Percentiles rank a stretch among this genome's conserved stretches.
phyloP scores from a whole-genome alignment of 2,888 invertebrate species.

The Agrochola lychnidis region DNA sequence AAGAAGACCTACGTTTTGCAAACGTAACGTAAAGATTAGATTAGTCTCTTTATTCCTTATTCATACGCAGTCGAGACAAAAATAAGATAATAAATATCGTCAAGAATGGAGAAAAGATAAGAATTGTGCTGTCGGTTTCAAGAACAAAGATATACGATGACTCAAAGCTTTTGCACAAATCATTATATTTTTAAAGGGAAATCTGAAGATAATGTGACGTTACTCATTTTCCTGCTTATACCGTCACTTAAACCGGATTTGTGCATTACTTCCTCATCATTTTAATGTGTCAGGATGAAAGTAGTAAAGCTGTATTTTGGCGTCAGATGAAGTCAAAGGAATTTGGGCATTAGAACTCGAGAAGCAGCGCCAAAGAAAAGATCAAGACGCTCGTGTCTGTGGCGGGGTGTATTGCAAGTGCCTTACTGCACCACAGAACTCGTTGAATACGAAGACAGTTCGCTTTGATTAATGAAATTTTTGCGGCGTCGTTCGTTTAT shows the following conservation, averaged over 20 bases:
- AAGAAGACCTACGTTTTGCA: neutral
- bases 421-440: neutral
- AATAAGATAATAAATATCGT: slow-evolving; percentile 32
- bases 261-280: neutral
- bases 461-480: neutral
- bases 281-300: slow-evolving; percentile 1
- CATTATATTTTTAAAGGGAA: slow-evolving; percentile 21
- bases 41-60: slow-evolving; percentile 1
- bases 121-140: slow-evolving; percentile 18
- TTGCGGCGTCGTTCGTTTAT: no score
- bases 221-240: slow-evolving; percentile 23
- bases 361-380: neutral
- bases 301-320: slow-evolving; percentile 11
- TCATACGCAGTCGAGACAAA: slow-evolving; percentile 25
- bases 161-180: slow-evolving; percentile 23
- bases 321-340: slow-evolving; percentile 4
- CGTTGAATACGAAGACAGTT: neutral
- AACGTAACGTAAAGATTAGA: slow-evolving; percentile 41
- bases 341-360: neutral
- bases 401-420: neutral
- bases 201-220: slow-evolving; percentile 24
- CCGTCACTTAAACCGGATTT: slow-evolving; percentile 4
- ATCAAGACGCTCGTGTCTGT: neutral
- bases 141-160: slow-evolving; percentile 35
- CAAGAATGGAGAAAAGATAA: slow-evolving; percentile 30